A percentile compares a stretch with the other conserved stretches of the same genome.
These are phyloP conservation scores for Pandemis heparana DNA, from an alignment of 2,888 invertebrate genomes.

Conservation along the genomic window DNA sequence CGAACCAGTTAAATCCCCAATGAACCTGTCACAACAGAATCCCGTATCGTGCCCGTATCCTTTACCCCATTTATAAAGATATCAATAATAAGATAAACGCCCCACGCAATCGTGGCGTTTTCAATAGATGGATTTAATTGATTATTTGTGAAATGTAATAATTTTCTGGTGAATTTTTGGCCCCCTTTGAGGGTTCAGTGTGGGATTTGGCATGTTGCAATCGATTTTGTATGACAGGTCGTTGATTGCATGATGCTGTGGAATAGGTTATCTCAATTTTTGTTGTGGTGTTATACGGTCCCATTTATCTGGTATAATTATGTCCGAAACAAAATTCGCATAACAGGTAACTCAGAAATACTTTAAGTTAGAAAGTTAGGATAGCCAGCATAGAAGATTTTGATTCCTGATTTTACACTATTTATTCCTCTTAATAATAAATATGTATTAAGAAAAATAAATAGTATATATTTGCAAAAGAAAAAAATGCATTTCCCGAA, in stretches of 20 bases:
- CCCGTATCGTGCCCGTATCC: conserved; percentile 83
- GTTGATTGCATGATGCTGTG: conserved; percentile 31
- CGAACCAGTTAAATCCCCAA: conserved; percentile 54
- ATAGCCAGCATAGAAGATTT: too few species aligned
- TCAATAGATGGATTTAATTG: conserved; percentile 75
- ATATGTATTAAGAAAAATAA: too few species aligned
- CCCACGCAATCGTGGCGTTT: conserved; percentile 66
- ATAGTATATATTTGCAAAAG: too few species aligned
- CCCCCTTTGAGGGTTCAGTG: conserved; percentile 53
- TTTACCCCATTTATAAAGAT: conserved; percentile 79
- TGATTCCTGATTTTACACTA: too few species aligned
- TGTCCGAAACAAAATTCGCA: too few species aligned
- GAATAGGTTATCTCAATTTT: not conserved
- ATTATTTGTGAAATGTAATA: conserved; percentile 75
- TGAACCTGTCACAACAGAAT: conserved; percentile 74
- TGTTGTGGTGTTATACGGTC: not conserved
- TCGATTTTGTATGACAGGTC: conserved; percentile 41
- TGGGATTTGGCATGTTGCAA: conserved; percentile 48
- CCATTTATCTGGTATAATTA: too few species aligned
- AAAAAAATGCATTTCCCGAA: too few species aligned
- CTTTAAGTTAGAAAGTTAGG: too few species aligned
- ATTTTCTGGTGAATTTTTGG: conserved; percentile 65
- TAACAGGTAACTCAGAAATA: too few species aligned
- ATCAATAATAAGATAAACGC: conserved; percentile 80
- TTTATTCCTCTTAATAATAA: too few species aligned